phyloP scores from a whole-genome alignment of 1,140 invertebrate species.

The Rhyzopertha dominica region DNA sequence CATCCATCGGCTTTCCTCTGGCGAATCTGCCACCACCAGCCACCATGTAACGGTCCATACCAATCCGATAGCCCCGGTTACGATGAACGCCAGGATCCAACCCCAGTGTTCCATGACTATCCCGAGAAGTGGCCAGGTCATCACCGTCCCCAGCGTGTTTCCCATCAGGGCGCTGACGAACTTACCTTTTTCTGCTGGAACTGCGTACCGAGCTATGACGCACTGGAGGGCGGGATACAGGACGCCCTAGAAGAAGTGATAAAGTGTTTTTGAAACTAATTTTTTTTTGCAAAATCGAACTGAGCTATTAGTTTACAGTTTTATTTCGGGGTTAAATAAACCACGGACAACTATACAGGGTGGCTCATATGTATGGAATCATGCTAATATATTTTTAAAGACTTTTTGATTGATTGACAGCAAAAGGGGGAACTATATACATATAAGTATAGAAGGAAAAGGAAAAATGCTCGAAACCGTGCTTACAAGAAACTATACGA shows the following conservation, averaged over 20 bases:
- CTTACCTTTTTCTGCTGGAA: slow-evolving; percentile 67
- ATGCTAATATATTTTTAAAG: no score
- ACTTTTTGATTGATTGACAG: no score
- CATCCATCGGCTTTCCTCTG: slow-evolving; percentile 69
- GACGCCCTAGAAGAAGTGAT: slow-evolving; percentile 51
- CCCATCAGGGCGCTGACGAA: slow-evolving; percentile 68
- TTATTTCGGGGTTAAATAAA: no score
- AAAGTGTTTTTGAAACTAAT: slow-evolving; percentile 11
- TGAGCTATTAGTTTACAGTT: no score
- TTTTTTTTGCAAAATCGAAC: no score
- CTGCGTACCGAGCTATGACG: slow-evolving; percentile 65
- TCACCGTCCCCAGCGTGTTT: slow-evolving; percentile 69
- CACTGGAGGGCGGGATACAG: slow-evolving; percentile 65
- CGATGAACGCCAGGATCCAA: slow-evolving; percentile 69
- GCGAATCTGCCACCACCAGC: slow-evolving; percentile 63
- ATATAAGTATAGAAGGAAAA: no score
- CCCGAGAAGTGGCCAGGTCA: slow-evolving; percentile 65
- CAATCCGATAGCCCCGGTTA: slow-evolving; percentile 59
- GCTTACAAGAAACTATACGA: no score
- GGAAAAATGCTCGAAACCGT: no score
- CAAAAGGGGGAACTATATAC: no score
- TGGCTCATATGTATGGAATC: no score
- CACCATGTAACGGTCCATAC: slow-evolving; percentile 61
- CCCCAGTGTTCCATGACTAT: slow-evolving; percentile 58
- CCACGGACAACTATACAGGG: no score